Percentiles rank a stretch among this genome's conserved stretches.
Conservation (phyloP, 1,140 invertebrate species). For the Phthorimaea operculella region DNA sequence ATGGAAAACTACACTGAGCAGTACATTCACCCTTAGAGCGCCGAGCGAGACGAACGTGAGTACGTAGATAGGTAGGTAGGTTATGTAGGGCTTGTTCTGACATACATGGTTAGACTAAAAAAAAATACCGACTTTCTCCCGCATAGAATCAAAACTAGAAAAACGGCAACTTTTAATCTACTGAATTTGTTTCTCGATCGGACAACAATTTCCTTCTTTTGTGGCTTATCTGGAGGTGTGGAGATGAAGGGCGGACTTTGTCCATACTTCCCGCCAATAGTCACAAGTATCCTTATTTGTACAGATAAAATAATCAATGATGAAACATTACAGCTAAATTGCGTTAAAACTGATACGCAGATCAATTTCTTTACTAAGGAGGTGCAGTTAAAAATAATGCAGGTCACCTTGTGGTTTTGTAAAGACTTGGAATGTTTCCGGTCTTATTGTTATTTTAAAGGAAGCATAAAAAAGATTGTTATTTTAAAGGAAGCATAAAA, state of each 20-base stretch:
- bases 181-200: no score
- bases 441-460: no score
- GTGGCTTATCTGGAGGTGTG: not conserved
- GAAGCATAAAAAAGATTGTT: no score
- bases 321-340: not conserved
- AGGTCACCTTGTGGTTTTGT: not conserved
- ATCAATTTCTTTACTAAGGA: not conserved
- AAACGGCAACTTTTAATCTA: no score
- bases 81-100: not conserved
- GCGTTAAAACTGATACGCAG: not conserved
- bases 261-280: not conserved
- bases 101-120: no score
- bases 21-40: conserved; percentile 6
- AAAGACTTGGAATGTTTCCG: no score
- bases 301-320: not conserved
- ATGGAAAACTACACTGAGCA: conserved; percentile 11
- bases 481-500: no score
- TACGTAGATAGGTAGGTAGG: no score
- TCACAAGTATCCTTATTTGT: not conserved
- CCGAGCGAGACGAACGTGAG: no score
- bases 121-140: no score
- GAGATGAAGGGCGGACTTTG: not conserved
- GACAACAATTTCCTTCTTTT: not conserved
- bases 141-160: no score
- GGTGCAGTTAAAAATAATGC: not conserved